phyloP scores from a whole-genome alignment of 1,140 invertebrate species.

The Harlomillsia oculata region DNA sequence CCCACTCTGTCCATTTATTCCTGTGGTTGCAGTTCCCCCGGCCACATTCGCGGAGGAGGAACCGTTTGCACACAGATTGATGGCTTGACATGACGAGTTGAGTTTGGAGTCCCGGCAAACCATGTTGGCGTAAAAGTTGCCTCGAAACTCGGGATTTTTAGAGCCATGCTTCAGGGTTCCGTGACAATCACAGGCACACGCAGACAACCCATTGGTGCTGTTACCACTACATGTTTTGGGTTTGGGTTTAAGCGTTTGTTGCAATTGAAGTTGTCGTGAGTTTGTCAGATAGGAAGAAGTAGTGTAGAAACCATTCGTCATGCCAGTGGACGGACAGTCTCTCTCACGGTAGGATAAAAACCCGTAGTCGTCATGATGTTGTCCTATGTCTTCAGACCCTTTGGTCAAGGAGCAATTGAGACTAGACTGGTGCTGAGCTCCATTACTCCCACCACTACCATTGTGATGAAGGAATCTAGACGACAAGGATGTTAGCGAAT shows the following conservation, averaged over 20 bases:
- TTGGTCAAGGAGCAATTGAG: background rate
- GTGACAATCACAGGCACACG: constrained; percentile 19
- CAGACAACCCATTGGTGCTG: background rate
- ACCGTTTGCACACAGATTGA: constrained; percentile 14
- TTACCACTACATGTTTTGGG: background rate
- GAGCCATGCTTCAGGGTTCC: background rate
- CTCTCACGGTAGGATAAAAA: constrained; percentile 25
- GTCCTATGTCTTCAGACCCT: constrained; percentile 6
- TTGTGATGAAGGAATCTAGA: constrained; percentile 20
- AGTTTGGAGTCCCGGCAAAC: constrained; percentile 14
- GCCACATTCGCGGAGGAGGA: background rate
- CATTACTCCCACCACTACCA: constrained; percentile 1
- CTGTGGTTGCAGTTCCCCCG: background rate
- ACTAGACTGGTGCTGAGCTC: background rate
- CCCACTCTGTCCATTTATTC: background rate
- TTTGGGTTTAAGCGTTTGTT: background rate
- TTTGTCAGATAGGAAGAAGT: background rate
- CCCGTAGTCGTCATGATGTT: constrained; percentile 28
- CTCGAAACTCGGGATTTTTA: background rate
- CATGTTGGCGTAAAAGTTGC: constrained; percentile 2
- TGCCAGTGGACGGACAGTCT: background rate
- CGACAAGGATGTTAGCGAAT: constrained; percentile 30
- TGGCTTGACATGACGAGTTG: constrained; percentile 23
- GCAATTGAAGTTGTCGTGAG: background rate
- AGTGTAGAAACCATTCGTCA: background rate